Conservation (phyloP, 64 coral and sea anemone genomes). For the Exaiptasia diaphana region DNA sequence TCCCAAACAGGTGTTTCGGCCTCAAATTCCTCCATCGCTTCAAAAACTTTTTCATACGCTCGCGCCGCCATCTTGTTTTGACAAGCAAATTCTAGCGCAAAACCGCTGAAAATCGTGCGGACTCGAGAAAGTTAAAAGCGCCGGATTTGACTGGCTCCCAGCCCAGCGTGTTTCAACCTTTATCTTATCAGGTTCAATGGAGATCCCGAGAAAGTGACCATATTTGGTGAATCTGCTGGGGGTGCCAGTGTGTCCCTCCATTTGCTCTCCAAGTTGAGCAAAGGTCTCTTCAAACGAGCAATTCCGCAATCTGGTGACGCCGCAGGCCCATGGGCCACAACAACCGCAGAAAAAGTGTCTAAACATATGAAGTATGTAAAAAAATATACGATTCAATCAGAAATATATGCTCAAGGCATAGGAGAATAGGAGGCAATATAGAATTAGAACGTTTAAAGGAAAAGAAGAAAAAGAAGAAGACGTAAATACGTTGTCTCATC, state of each 20-base stretch:
- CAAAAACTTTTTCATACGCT: constrained; percentile 17
- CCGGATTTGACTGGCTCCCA: constrained; percentile 15
- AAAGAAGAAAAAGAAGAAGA: no score
- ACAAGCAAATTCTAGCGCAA: not conserved
- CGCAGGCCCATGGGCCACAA: not conserved
- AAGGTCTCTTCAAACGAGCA: constrained; percentile 33
- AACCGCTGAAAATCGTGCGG: constrained; percentile 19
- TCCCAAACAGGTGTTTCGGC: not conserved
- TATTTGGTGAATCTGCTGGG: constrained; percentile 50
- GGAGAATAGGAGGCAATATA: not conserved
- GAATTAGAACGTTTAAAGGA: no score
- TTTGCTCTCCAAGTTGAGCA: constrained; percentile 13
- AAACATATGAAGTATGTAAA: not conserved
- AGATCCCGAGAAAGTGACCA: constrained; percentile 40
- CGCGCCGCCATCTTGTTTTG: constrained; percentile 32
- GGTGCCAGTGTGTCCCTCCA: constrained; percentile 16
- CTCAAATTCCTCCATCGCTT: constrained; percentile 12
- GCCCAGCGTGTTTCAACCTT: not conserved
- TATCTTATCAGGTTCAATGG: constrained; percentile 31
- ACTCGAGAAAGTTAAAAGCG: constrained; percentile 11
- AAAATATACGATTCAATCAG: not conserved
- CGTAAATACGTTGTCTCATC: no score
- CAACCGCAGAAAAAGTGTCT: not conserved
- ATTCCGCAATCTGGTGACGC: constrained; percentile 24
- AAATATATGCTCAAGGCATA: constrained; percentile 2